Evolutionary conservation across 1,140 invertebrate species (phyloP).

Genomic region (Caligus rogercresseyi): DNA sequence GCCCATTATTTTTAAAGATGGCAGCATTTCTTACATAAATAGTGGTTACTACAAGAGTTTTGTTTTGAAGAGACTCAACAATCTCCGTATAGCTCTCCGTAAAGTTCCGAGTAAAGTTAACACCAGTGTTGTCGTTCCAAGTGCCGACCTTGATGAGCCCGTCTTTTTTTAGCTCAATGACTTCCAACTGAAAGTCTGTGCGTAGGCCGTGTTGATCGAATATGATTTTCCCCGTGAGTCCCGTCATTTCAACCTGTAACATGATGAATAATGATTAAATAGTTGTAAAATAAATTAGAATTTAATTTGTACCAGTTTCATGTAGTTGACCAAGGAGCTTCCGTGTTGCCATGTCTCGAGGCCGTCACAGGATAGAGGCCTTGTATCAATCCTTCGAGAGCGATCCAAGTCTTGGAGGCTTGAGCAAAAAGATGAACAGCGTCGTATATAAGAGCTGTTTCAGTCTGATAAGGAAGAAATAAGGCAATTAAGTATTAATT

Average conservation of each 20-base stretch:
- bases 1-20: background rate
- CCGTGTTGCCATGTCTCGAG: constrained; percentile 83
- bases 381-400: constrained; percentile 46
- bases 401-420: constrained; percentile 79
- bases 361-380: constrained; percentile 66
- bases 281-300: no score
- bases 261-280: no score
- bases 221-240: constrained; percentile 76
- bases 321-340: constrained; percentile 86
- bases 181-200: constrained; percentile 71
- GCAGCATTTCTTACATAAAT: constrained; percentile 65
- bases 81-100: constrained; percentile 61
- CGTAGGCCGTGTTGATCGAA: constrained; percentile 85
- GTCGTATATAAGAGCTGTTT: constrained; percentile 87
- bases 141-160: constrained; percentile 44
- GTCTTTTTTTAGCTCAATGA: constrained; percentile 60
- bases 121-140: constrained; percentile 69
- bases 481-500: background rate
- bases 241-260: constrained; percentile 65
- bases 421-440: constrained; percentile 80
- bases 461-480: constrained; percentile 39
- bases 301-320: constrained; percentile 78
- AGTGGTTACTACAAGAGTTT: constrained; percentile 75
- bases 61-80: constrained; percentile 70
- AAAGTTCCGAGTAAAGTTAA: constrained; percentile 74